These are phyloP conservation scores for Andrena flavipes DNA, from an alignment of 2,888 invertebrate species.

Conservation along the genomic window DNA sequence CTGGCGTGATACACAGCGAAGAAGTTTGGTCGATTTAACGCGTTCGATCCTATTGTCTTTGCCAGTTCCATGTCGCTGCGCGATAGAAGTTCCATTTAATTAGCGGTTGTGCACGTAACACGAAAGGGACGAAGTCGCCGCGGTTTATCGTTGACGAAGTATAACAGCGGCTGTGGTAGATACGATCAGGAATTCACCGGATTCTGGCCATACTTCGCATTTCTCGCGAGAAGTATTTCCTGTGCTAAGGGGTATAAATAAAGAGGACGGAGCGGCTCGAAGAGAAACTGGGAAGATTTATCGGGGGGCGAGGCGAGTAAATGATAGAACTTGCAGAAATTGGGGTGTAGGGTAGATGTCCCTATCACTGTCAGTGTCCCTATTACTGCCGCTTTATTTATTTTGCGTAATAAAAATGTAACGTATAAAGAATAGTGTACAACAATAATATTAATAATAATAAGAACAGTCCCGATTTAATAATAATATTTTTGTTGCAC, in stretches of 20 bases:
- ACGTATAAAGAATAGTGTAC: too few species aligned
- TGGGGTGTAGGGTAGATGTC: too few species aligned
- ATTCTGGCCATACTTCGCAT: conserved; percentile 28
- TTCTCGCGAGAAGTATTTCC: conserved; percentile 22
- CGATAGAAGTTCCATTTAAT: conserved; percentile 52
- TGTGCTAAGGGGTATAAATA: neutral
- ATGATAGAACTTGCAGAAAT: neutral
- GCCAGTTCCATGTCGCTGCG: conserved; percentile 44
- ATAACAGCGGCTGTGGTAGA: neutral
- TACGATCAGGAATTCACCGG: conserved; percentile 36
- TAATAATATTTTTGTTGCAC: too few species aligned
- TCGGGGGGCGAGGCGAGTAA: neutral
- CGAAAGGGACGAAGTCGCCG: neutral
- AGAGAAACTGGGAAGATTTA: neutral
- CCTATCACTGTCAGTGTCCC: too few species aligned
- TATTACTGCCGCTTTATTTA: too few species aligned
- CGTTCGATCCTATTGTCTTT: conserved; percentile 60
- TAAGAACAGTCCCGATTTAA: too few species aligned
- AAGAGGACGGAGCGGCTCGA: neutral
- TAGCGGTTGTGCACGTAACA: conserved; percentile 17
- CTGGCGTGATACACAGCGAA: conserved; percentile 43
- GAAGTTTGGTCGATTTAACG: conserved; percentile 69
- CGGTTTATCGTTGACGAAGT: neutral
- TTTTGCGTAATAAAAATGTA: too few species aligned
- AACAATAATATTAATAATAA: too few species aligned